Conservation (phyloP, 2,888 invertebrate species). For the Panzeria rudis region DNA sequence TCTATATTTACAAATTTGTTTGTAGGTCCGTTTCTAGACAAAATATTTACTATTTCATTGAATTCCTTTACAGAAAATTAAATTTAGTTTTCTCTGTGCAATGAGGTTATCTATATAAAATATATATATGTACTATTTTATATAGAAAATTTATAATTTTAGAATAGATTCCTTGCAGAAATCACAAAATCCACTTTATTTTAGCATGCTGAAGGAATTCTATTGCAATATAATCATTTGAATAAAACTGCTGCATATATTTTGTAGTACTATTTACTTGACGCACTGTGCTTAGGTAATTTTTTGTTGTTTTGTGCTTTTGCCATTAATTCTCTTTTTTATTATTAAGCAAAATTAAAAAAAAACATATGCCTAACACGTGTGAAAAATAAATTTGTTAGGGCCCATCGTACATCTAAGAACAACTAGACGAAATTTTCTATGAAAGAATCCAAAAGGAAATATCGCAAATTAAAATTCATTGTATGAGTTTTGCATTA, state of each 20-base stretch:
- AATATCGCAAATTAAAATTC: slow-evolving; percentile 63
- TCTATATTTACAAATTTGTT: no score
- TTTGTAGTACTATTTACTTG: background rate
- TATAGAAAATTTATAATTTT: no score
- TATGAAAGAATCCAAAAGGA: background rate
- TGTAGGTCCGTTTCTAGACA: no score
- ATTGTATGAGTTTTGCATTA: slow-evolving; percentile 58
- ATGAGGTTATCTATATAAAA: no score
- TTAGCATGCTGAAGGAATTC: no score
- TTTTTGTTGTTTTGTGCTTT: background rate
- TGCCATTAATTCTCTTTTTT: slow-evolving; percentile 10
- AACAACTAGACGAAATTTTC: background rate
- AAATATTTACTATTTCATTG: no score
- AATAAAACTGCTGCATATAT: background rate
- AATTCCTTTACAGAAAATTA: no score
- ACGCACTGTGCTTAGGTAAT: background rate
- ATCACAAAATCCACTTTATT: no score
- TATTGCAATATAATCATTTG: background rate
- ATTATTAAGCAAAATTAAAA: slow-evolving; percentile 50
- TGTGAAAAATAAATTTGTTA: slow-evolving; percentile 52
- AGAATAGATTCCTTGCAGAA: no score
- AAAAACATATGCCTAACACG: slow-evolving; percentile 49
- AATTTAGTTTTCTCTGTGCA: no score
- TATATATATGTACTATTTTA: no score
- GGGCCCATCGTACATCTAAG: background rate